Evolutionary conservation across 2,797 vertebrate species (phyloP).

Genomic region (Danionella dracula): DNA sequence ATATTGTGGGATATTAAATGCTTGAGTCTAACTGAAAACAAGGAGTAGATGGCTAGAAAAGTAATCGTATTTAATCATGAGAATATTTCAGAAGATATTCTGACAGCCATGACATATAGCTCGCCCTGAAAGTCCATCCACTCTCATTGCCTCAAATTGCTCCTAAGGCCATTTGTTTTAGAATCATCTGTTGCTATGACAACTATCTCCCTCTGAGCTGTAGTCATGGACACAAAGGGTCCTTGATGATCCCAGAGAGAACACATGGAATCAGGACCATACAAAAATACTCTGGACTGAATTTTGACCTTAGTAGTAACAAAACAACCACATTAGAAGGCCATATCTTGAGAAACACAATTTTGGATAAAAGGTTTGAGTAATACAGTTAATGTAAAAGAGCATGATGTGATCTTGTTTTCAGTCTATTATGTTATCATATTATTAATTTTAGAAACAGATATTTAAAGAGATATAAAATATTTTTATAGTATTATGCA

Average conservation of each 20-base stretch:
- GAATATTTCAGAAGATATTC: background rate
- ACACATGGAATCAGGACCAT: slow-evolving; percentile 33
- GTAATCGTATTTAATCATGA: background rate
- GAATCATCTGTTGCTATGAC: slow-evolving; percentile 46
- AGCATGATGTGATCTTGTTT: too few relatives aligned
- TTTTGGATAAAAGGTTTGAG: background rate
- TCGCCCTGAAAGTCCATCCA: slow-evolving; percentile 7
- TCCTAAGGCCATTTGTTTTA: slow-evolving; percentile 50
- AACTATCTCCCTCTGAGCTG: slow-evolving; percentile 48
- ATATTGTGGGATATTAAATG: background rate
- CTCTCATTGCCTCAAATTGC: background rate
- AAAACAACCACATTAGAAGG: slow-evolving; percentile 29
- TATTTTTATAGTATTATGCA: too few relatives aligned
- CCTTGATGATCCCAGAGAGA: slow-evolving; percentile 50
- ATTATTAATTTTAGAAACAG: too few relatives aligned
- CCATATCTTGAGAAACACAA: background rate
- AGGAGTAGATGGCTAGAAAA: background rate
- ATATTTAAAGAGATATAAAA: too few relatives aligned
- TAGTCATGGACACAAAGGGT: slow-evolving; percentile 53
- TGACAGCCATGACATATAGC: background rate
- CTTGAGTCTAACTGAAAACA: background rate
- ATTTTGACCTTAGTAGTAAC: slow-evolving; percentile 24
- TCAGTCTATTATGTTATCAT: too few relatives aligned
- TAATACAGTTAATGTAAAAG: too few relatives aligned
- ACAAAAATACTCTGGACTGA: slow-evolving; percentile 31